phyloP scores from a whole-genome alignment of 1,140 invertebrate species.

The Coelopa frigida region DNA sequence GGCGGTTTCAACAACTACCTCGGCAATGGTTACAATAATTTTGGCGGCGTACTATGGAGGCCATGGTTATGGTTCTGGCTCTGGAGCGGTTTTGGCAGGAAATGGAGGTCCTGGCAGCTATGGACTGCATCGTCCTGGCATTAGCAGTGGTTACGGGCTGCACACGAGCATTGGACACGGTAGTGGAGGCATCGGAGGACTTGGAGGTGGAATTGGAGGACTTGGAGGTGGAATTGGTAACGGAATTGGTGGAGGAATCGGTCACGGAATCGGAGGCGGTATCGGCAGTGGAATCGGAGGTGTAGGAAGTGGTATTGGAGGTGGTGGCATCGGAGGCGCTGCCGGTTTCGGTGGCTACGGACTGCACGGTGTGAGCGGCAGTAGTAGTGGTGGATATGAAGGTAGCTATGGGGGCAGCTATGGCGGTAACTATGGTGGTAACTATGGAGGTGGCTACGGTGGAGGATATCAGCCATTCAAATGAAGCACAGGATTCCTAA shows the following conservation, averaged over 20 bases:
- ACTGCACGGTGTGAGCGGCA: background rate
- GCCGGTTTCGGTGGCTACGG: background rate
- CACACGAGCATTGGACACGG: too few relatives aligned
- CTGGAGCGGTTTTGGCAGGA: too few relatives aligned
- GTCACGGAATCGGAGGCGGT: background rate
- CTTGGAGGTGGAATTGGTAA: too few relatives aligned
- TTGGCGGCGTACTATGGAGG: background rate
- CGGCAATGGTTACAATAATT: constrained; percentile 3
- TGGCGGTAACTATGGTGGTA: constrained; percentile 6
- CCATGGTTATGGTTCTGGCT: background rate
- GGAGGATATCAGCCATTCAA: too few relatives aligned
- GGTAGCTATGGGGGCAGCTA: constrained; percentile 7
- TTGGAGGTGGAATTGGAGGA: background rate
- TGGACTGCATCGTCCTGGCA: too few relatives aligned
- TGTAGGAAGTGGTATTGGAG: background rate
- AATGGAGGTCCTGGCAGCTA: too few relatives aligned
- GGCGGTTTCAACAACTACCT: constrained; percentile 8
- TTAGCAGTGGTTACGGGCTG: background rate
- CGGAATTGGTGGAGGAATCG: background rate
- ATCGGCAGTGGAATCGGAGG: background rate
- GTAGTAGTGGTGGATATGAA: constrained; percentile 1
- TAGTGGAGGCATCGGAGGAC: background rate
- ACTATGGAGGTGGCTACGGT: constrained; percentile 16
- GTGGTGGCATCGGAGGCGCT: background rate
- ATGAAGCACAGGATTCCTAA: too few relatives aligned